Evolutionary conservation across 2,797 vertebrate genomes (phyloP), one percentile per base, ranked within the genome.

Genomic region (Champsocephalus gunnari): DNA sequence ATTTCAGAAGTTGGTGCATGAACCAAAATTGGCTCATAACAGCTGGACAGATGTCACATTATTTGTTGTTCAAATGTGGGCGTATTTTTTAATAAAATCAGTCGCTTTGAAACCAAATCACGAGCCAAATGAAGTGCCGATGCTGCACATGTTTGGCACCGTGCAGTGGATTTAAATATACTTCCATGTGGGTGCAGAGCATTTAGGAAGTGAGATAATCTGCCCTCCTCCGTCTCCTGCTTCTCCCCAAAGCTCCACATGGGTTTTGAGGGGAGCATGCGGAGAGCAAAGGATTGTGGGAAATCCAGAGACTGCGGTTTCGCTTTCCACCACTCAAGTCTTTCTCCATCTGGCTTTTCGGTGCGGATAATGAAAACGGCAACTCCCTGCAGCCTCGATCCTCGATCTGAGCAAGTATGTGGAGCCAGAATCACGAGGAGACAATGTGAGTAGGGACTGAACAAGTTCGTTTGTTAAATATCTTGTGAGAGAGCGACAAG

Each of bases 191-290:
- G 62, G 55, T 57, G 57, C 70, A 38, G 66, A 69, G 72, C 78
- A 82, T 81, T 84, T 67, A 64, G 80, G 48, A 61, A 74, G 72
- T 59, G 79, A 84, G 80, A 84, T 84, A 77, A 88, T 88, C 81
- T 66, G 59, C 48, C 24, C 24, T 28, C 61, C 69, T 83, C 60
- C 74, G 78, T 53, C 58, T 69, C 60, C 55, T 67, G 50, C 68
- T 62, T 59, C 73, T 82, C 73, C 71, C 75, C 50, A 67, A 34
- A 79, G 53, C 51, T 71, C 82, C 82, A 73, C 85, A 81, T 80
- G 81, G 78, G 71, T 81, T 84, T 88, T 83, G 75, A 80, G 58
- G 63, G 48, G 49, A 77, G 69, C 81, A 66, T 60, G 72, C 43
- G 10, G 77, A 73, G 73, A 76, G 79, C 47, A 60, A 70, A 73